Evolutionary conservation across 2,113 vertebrate species (phyloP).

Genomic region (Lagopus leucura): DNA sequence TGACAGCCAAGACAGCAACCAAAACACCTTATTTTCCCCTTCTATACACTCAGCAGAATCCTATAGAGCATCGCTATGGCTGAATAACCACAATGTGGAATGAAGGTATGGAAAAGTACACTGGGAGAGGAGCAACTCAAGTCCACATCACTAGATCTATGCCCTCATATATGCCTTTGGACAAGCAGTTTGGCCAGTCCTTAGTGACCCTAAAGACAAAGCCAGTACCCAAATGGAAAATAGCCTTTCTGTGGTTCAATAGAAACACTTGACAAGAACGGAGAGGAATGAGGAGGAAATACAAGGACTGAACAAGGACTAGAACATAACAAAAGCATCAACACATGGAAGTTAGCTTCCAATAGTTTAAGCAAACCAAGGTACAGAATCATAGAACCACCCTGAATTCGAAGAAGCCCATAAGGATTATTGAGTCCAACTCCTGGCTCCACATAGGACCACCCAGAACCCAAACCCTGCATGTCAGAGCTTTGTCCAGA

Average conservation of each 20-base stretch:
- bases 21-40: background rate
- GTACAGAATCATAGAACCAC: too few species aligned
- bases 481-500: too few species aligned
- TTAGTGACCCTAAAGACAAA: background rate
- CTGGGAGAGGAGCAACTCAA: background rate
- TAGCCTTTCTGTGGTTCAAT: background rate
- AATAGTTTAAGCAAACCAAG: background rate
- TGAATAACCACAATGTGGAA: accelerated
- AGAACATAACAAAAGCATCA: background rate
- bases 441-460: too few species aligned
- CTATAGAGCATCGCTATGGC: accelerated
- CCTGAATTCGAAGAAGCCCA: too few species aligned
- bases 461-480: too few species aligned
- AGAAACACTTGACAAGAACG: background rate
- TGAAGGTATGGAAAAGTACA: accelerated
- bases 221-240: background rate
- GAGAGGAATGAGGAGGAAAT: background rate
- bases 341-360: background rate
- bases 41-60: background rate
- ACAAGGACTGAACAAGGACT: background rate
- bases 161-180: background rate
- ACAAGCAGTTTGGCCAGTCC: accelerated
- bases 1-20: background rate
- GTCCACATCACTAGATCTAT: background rate
- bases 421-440: too few species aligned